phyloP scores from a whole-genome alignment of 2,888 invertebrate species.

The Scaptodrosophila latifasciaeformis region DNA sequence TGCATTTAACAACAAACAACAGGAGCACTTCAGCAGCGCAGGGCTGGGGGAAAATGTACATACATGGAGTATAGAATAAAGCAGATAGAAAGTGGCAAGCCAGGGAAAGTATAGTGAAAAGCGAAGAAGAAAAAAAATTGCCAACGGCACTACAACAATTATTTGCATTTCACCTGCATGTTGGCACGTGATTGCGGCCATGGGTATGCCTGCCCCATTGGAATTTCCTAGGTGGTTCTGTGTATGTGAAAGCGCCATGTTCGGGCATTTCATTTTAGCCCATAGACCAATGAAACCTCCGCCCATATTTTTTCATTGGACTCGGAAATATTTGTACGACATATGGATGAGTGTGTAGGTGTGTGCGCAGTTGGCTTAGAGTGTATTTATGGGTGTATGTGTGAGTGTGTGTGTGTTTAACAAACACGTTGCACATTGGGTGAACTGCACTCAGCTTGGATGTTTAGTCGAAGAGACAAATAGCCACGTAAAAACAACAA shows the following conservation, averaged over 20 bases:
- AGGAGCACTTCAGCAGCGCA: no score
- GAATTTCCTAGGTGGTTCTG: constrained; percentile 20
- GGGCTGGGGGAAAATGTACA: no score
- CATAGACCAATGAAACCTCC: no score
- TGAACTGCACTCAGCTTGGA: constrained; percentile 8
- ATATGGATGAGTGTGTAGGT: not conserved
- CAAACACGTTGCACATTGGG: constrained; percentile 40
- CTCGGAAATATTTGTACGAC: constrained; percentile 56
- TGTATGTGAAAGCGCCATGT: no score
- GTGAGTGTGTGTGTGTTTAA: constrained; percentile 60
- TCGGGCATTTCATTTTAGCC: constrained; percentile 48
- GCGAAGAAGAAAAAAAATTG: constrained; percentile 18
- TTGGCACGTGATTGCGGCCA: constrained; percentile 64
- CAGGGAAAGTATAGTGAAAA: no score
- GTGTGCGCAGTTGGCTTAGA: not conserved
- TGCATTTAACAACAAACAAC: constrained; percentile 28
- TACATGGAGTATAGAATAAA: constrained; percentile 4
- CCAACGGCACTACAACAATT: constrained; percentile 47
- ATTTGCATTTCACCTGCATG: constrained; percentile 65
- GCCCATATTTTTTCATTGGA: constrained; percentile 24
- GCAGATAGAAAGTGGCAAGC: not conserved
- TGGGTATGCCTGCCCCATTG: constrained; percentile 6
- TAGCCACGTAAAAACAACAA: constrained; percentile 9
- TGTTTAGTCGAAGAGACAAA: constrained; percentile 52
- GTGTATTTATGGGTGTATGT: constrained; percentile 8